These are phyloP conservation scores for Drosophila silvestris DNA, from an alignment of 2,888 invertebrate genomes.

Conservation along the genomic window DNA sequence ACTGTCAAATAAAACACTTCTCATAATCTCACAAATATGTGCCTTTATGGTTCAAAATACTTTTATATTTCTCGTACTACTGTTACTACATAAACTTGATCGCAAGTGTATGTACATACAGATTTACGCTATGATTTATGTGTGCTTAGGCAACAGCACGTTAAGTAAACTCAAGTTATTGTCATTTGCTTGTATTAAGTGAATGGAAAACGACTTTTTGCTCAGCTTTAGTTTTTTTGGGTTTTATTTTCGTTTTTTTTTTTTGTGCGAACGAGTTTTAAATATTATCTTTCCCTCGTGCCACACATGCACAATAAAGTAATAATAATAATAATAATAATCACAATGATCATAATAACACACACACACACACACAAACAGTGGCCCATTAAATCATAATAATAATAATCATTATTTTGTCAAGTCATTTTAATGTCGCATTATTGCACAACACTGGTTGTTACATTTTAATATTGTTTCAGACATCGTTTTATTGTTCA, in stretches of 20 bases:
- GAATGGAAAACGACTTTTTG: conserved; percentile 67
- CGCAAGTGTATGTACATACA: neutral
- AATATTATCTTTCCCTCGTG: conserved; percentile 39
- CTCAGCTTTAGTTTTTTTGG: conserved; percentile 11
- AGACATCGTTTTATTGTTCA: neutral
- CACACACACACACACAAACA: conserved; percentile 14
- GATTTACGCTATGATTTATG: conserved; percentile 20
- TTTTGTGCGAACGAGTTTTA: conserved; percentile 49
- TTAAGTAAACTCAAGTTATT: conserved; percentile 67
- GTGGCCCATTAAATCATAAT: conserved; percentile 26
- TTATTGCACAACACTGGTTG: conserved; percentile 12
- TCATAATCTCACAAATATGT: neutral
- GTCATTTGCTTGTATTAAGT: conserved; percentile 67
- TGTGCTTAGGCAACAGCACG: conserved; percentile 46
- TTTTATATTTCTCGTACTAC: neutral
- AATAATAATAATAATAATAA: conserved; percentile 31
- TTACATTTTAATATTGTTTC: conserved; percentile 14
- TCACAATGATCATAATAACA: conserved; percentile 33
- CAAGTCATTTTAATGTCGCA: conserved; percentile 37
- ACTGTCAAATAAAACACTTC: too few relatives aligned
- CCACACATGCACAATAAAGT: conserved; percentile 51
- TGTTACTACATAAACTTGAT: neutral
- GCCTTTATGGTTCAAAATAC: neutral
- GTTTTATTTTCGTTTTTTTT: conserved; percentile 5
- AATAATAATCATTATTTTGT: conserved; percentile 25